A percentile compares a stretch with the other conserved stretches of the same genome.
phyloP scores from a whole-genome alignment of 1,140 invertebrate species.

The Ips typographus region DNA sequence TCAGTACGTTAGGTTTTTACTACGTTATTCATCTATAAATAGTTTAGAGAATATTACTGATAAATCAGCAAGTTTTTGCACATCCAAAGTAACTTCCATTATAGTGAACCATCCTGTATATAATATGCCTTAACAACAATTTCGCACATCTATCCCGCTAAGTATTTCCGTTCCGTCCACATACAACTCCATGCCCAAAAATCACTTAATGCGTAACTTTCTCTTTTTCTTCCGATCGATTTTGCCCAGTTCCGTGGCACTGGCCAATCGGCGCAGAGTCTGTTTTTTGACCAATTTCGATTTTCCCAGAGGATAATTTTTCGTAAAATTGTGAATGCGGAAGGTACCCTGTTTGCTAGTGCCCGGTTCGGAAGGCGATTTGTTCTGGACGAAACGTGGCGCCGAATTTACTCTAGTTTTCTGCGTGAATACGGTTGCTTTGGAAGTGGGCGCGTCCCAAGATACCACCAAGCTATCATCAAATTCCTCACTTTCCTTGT shows the following conservation, averaged over 20 bases:
- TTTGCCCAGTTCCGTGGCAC: conserved; percentile 40
- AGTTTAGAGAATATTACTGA: no score
- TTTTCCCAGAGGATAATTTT: conserved; percentile 30
- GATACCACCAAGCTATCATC: conserved; percentile 45
- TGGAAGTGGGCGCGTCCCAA: conserved; percentile 40
- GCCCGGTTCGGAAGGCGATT: conserved; percentile 37
- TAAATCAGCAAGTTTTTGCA: no score
- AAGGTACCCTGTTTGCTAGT: conserved; percentile 39
- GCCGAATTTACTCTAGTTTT: conserved; percentile 33
- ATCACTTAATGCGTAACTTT: conserved; percentile 41
- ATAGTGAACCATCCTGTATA: no score
- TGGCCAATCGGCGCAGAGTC: conserved; percentile 39
- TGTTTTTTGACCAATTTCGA: conserved; percentile 42
- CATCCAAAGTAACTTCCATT: no score
- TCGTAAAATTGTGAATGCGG: conserved; percentile 46
- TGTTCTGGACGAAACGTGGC: conserved; percentile 20
- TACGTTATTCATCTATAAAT: no score
- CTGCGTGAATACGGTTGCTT: conserved; percentile 44
- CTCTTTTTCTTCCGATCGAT: conserved; percentile 46
- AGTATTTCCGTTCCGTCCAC: no score
- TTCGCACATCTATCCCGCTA: no score
- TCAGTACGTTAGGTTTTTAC: no score
- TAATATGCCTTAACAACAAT: no score
- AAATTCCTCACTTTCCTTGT: conserved; percentile 31
- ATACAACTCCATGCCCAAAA: no score